Evolutionary conservation across 1,140 invertebrate species (phyloP).

Genomic region (Listronotus oregonensis): DNA sequence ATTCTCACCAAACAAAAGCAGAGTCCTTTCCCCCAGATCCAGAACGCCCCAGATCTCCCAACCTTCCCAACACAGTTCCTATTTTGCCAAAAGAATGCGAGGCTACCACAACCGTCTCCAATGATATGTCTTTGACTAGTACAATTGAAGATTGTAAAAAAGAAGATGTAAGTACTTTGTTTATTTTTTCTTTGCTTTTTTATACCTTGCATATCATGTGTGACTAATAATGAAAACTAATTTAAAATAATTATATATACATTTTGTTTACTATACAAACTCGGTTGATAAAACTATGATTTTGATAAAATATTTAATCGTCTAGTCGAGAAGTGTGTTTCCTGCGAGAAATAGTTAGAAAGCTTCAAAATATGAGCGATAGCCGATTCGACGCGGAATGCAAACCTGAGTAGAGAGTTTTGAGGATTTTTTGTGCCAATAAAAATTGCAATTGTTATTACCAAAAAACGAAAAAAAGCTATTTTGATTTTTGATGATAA

Average conservation of each 20-base stretch:
- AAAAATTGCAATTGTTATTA: too few species aligned
- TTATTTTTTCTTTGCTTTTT: conserved; percentile 1
- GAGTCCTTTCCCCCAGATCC: conserved; percentile 1
- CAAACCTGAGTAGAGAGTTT: too few species aligned
- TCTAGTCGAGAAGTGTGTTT: too few species aligned
- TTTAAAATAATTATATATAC: background rate
- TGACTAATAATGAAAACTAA: background rate
- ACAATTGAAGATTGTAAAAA: conserved; percentile 35
- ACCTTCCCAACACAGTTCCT: conserved; percentile 19
- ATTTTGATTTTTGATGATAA: too few species aligned
- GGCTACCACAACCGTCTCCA: conserved; percentile 44
- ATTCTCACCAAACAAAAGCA: background rate
- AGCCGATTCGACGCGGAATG: too few species aligned
- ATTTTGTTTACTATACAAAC: background rate
- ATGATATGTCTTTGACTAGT: conserved; percentile 43
- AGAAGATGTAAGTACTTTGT: conserved; percentile 37
- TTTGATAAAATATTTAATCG: too few species aligned
- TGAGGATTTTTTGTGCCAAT: too few species aligned
- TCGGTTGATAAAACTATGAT: conserved; percentile 3
- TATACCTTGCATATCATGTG: background rate
- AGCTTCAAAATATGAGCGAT: too few species aligned
- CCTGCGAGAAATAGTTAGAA: too few species aligned
- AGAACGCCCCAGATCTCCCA: conserved; percentile 12
- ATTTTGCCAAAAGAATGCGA: conserved; percentile 44
- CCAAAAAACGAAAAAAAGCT: too few species aligned